Conservation (phyloP, 2,113 vertebrate genomes). For the Agelaius phoeniceus region DNA sequence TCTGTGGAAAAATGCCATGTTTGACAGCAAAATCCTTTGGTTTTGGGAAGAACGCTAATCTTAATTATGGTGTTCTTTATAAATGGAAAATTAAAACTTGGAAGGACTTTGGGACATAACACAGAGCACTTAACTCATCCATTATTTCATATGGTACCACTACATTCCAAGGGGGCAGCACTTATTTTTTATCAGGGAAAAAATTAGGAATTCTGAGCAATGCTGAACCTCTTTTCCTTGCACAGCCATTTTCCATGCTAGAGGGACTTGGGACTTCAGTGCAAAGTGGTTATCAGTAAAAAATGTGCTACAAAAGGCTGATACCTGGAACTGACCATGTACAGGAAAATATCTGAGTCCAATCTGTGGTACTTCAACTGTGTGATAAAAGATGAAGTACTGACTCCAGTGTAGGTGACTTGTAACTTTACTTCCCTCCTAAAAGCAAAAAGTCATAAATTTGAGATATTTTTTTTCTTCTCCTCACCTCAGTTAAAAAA, state of each 20-base stretch:
- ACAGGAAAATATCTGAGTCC: not conserved
- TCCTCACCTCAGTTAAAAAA: not conserved
- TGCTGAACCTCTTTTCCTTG: not conserved
- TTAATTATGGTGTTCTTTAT: not conserved
- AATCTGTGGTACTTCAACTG: not conserved
- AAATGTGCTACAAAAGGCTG: not conserved
- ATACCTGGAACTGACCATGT: not conserved
- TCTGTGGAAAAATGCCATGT: not conserved
- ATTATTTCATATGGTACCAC: not conserved
- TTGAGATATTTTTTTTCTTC: not conserved
- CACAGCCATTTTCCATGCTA: not conserved
- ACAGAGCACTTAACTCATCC: not conserved
- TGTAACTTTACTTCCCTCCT: not conserved
- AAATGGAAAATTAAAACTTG: not conserved
- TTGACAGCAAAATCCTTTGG: not conserved
- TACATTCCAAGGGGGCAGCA: rapidly evolving
- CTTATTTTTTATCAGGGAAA: not conserved
- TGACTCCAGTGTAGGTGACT: not conserved
- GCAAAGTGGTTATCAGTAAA: not conserved
- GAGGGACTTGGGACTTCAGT: not conserved
- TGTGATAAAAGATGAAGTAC: not conserved
- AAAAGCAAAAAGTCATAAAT: not conserved
- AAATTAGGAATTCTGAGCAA: not conserved
- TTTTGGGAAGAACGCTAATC: not conserved
- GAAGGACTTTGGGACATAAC: not conserved